phyloP scores from a whole-genome alignment of 2,888 invertebrate genomes.

The Drepanosiphum platanoidis region DNA sequence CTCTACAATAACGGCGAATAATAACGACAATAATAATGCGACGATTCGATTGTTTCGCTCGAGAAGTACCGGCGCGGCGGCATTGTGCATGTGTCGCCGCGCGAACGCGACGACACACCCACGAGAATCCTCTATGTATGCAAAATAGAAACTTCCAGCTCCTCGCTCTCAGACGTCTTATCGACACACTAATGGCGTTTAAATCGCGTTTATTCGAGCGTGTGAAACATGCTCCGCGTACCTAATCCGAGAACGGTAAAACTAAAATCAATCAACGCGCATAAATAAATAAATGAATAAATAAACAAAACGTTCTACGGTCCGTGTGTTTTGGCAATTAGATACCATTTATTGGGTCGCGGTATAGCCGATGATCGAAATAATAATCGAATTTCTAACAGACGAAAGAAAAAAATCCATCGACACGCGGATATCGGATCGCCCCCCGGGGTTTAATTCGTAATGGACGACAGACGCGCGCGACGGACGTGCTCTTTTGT shows the following conservation, averaged over 20 bases:
- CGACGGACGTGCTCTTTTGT: no score
- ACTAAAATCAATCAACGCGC: not conserved
- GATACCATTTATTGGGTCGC: no score
- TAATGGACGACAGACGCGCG: no score
- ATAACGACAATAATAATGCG: no score
- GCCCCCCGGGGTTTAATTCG: no score
- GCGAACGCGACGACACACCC: not conserved
- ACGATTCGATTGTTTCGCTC: not conserved
- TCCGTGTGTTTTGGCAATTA: no score
- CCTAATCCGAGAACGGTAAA: not conserved
- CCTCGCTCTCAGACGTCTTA: not conserved
- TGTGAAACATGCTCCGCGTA: not conserved
- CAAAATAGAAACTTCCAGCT: not conserved
- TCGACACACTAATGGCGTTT: not conserved
- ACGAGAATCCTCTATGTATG: not conserved
- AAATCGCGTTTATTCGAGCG: not conserved
- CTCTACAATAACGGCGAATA: no score
- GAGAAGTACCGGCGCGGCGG: not conserved
- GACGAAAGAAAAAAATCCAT: no score
- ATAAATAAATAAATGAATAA: not conserved
- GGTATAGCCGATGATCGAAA: no score
- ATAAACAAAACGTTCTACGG: no score
- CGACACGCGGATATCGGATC: no score
- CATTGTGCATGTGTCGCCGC: not conserved
- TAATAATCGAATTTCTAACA: no score